A percentile compares a stretch with the other conserved stretches of the same genome.
Evolutionary conservation across 2,888 invertebrate species (phyloP).

Genomic region (Eupeodes luniger): DNA sequence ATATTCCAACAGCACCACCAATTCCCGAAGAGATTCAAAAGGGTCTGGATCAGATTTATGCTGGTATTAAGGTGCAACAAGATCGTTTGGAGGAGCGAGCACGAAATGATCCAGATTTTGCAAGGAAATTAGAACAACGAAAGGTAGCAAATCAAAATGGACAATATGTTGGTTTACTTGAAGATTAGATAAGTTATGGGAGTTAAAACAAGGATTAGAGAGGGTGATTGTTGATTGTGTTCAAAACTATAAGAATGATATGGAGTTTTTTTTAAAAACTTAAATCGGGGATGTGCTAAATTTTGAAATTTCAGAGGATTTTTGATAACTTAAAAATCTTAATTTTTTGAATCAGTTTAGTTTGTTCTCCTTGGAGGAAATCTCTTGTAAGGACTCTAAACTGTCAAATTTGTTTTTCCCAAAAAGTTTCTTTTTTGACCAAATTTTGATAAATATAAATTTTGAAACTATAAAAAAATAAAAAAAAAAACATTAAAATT

Average conservation of each 20-base stretch:
- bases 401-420: too few species aligned
- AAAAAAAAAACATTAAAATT: too few species aligned
- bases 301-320: not conserved
- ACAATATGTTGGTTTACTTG: constrained; percentile 85
- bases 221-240: not conserved
- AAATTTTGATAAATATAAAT: too few species aligned
- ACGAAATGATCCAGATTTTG: constrained; percentile 83
- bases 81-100: constrained; percentile 85
- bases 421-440: too few species aligned
- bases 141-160: constrained; percentile 87
- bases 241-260: not conserved
- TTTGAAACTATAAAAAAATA: too few species aligned
- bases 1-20: constrained; percentile 93
- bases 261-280: not conserved
- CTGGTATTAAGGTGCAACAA: constrained; percentile 88
- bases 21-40: constrained; percentile 94
- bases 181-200: constrained; percentile 77
- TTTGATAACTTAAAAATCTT: too few species aligned
- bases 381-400: too few species aligned
- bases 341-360: too few species aligned
- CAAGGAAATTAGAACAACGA: constrained; percentile 82
- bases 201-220: too few species aligned
- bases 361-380: too few species aligned
- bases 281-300: not conserved
- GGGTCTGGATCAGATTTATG: constrained; percentile 93